These are phyloP conservation scores for Erithacus rubecula DNA, from an alignment of 2,797 vertebrate genomes.

Conservation along the genomic window DNA sequence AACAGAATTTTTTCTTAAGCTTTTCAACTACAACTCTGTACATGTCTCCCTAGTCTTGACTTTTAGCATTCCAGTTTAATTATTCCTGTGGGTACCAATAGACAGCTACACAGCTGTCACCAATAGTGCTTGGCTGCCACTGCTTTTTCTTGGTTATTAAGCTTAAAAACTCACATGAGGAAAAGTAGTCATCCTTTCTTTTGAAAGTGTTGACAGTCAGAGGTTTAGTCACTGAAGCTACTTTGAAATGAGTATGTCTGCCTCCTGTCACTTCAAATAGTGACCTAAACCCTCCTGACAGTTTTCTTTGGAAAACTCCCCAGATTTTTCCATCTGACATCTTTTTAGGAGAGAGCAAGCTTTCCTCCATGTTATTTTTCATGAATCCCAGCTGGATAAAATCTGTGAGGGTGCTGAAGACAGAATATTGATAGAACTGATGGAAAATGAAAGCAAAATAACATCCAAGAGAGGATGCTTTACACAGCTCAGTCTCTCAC, in stretches of 20 bases:
- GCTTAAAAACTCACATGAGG: conserved; percentile 33
- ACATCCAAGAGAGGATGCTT: background rate
- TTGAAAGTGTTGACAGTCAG: background rate
- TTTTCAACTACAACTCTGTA: conserved; percentile 46
- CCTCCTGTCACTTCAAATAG: background rate
- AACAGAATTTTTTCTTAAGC: conserved; percentile 28
- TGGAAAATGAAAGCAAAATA: background rate
- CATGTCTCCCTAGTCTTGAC: background rate
- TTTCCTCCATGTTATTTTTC: background rate
- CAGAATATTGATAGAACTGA: background rate
- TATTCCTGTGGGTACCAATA: conserved; percentile 48
- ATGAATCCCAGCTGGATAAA: background rate
- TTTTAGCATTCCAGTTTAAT: conserved; percentile 57
- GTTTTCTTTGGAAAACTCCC: background rate
- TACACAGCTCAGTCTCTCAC: background rate
- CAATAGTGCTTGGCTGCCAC: background rate
- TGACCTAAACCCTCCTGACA: background rate
- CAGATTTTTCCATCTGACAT: background rate
- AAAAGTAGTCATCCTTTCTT: conserved; percentile 30
- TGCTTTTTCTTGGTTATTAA: conserved; percentile 49
- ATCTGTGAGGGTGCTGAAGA: background rate
- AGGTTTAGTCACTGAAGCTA: background rate
- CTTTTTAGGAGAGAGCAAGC: background rate
- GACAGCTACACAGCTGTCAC: conserved; percentile 17
- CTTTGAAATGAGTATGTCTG: conserved; percentile 21